Evolutionary conservation across 2,797 vertebrate genomes (phyloP).

Genomic region (Pseudocheirus occidentalis): DNA sequence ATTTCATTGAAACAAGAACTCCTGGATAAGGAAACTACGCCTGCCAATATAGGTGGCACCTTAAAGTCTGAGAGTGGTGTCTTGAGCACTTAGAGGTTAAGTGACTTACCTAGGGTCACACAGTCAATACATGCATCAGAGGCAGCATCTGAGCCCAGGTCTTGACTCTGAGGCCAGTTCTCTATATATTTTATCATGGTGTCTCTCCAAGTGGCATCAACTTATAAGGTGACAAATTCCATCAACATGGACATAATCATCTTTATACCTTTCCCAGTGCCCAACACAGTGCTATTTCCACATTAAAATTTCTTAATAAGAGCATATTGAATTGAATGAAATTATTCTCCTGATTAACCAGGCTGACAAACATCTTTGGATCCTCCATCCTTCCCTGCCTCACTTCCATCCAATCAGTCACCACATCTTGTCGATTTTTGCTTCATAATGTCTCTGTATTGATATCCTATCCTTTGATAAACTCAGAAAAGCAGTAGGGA

Average conservation of each 20-base stretch:
- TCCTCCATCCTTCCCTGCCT: not conserved
- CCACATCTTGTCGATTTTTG: not conserved
- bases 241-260: not conserved
- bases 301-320: not conserved
- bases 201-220: not conserved
- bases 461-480: conserved; percentile 38
- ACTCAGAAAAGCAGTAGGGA: not conserved
- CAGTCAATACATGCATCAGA: not conserved
- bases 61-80: not conserved
- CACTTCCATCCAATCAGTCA: not conserved
- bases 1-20: not conserved
- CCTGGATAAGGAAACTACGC: not conserved
- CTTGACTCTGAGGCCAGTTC: not conserved
- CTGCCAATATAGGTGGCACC: not conserved
- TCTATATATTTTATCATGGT: not conserved
- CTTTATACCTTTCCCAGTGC: not conserved
- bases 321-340: not conserved
- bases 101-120: not conserved
- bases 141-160: not conserved
- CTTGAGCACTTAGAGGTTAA: not conserved
- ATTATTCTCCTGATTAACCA: not conserved
- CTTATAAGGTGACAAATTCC: not conserved
- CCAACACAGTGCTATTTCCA: not conserved
- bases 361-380: not conserved
- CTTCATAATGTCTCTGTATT: not conserved